Conservation (phyloP, 92 coral and sea anemone genomes). For the Epizoanthus fatuus region DNA sequence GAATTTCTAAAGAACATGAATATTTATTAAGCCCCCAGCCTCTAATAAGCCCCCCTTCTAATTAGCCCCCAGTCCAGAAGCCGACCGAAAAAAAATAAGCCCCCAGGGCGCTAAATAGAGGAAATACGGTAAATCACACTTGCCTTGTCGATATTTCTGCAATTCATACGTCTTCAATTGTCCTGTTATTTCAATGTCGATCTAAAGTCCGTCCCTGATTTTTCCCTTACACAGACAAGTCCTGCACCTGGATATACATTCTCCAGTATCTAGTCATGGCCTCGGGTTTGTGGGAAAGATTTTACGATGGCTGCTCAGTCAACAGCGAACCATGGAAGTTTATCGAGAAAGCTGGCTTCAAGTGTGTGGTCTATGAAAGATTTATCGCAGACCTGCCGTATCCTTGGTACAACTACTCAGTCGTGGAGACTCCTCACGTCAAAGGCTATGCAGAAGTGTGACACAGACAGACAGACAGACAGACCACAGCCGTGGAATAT, state of each 20-base stretch:
- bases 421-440: conserved; percentile 16
- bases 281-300: conserved; percentile 29
- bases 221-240: conserved; percentile 4
- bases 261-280: conserved; percentile 34
- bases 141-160: too few relatives aligned
- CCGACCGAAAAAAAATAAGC: too few relatives aligned
- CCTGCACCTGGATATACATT: conserved; percentile 35
- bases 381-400: conserved; percentile 18
- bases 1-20: too few relatives aligned
- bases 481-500: too few relatives aligned
- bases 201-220: too few relatives aligned
- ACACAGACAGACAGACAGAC: background rate
- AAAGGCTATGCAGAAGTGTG: conserved; percentile 36
- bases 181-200: too few relatives aligned
- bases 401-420: conserved; percentile 26
- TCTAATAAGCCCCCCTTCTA: too few relatives aligned
- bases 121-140: too few relatives aligned
- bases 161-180: too few relatives aligned
- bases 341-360: conserved; percentile 34
- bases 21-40: too few relatives aligned
- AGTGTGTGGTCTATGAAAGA: conserved; percentile 10
- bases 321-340: conserved; percentile 35
- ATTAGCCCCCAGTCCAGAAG: too few relatives aligned
- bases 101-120: too few relatives aligned
- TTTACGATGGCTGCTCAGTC: conserved; percentile 29